Percentiles rank a stretch among this genome's conserved stretches.
phyloP scores from a whole-genome alignment of 2,888 invertebrate species.

The Leptothorax acervorum region DNA sequence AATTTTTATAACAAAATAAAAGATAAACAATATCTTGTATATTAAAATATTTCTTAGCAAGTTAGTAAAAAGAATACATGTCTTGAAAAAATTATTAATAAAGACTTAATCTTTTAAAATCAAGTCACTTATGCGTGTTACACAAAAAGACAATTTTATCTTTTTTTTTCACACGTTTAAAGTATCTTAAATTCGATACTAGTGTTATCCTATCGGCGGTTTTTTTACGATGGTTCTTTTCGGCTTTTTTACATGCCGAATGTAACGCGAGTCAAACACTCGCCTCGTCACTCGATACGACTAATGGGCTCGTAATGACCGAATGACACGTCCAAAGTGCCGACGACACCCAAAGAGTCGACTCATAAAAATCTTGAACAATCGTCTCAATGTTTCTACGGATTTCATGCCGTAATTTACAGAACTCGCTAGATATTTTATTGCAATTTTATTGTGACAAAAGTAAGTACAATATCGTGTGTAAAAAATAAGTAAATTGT shows the following conservation, averaged over 20 bases:
- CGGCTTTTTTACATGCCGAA: constrained; percentile 26
- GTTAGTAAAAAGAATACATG: background rate
- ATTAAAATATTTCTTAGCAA: background rate
- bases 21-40: background rate
- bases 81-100: background rate
- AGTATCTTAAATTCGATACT: background rate
- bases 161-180: constrained; percentile 6
- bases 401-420: background rate
- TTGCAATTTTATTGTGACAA: background rate
- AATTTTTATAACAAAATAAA: background rate
- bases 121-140: background rate
- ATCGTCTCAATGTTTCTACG: background rate
- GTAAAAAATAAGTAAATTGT: background rate
- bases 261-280: constrained; percentile 62
- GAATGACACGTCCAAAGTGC: constrained; percentile 60
- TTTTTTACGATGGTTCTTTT: constrained; percentile 25
- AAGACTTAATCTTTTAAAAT: background rate
- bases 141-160: constrained; percentile 16
- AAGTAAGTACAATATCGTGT: background rate
- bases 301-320: constrained; percentile 80
- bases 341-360: constrained; percentile 47
- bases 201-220: constrained; percentile 27
- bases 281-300: constrained; percentile 70
- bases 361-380: constrained; percentile 44
- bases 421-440: background rate